Conservation (phyloP, 1,140 invertebrate genomes). For the Plutomurus gul region DNA sequence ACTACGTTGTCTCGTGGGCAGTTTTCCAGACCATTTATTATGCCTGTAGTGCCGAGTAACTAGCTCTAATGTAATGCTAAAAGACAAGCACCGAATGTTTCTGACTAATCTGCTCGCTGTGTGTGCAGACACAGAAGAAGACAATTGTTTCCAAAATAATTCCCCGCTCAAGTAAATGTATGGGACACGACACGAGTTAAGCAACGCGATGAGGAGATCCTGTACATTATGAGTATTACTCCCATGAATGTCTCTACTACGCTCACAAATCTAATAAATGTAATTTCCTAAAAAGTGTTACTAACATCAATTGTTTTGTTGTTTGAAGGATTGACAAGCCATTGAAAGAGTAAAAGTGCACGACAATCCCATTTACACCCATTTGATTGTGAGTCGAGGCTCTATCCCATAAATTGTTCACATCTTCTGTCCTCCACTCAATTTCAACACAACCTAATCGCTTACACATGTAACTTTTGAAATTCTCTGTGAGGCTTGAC, state of each 20-base stretch:
- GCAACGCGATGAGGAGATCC: no score
- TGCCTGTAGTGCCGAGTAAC: background rate
- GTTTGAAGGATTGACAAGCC: background rate
- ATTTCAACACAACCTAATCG: background rate
- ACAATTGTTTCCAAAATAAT: no score
- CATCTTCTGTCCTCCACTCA: background rate
- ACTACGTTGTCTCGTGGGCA: conserved; percentile 5
- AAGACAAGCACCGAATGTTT: background rate
- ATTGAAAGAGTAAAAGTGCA: background rate
- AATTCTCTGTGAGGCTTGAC: no score
- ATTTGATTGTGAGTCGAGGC: background rate
- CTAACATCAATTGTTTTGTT: background rate
- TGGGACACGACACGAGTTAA: no score
- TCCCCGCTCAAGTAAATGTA: no score
- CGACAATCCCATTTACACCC: conserved; percentile 19
- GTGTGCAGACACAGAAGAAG: no score
- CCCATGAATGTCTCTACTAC: no score
- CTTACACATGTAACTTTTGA: background rate
- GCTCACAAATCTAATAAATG: background rate
- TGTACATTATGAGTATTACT: no score
- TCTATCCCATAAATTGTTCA: background rate
- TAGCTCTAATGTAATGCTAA: background rate
- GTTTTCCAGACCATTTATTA: background rate
- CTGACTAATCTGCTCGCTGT: no score
- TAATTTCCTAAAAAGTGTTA: conserved; percentile 8